Evolutionary conservation across 2,797 vertebrate genomes (phyloP).

Genomic region (Gambusia yucatana): DNA sequence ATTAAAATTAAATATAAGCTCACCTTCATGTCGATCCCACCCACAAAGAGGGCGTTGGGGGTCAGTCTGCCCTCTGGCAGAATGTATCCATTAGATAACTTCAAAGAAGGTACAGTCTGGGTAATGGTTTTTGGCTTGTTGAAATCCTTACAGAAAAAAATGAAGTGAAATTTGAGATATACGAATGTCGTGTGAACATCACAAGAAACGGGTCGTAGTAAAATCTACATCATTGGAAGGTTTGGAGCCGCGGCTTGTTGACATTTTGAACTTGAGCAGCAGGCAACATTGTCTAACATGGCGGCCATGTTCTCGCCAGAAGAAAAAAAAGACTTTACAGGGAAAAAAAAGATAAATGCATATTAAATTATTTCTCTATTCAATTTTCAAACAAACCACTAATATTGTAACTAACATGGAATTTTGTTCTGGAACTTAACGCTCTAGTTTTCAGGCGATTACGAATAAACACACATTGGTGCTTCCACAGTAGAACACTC

Average conservation of each 20-base stretch:
- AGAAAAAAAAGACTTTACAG: not conserved
- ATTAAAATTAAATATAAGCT: not conserved
- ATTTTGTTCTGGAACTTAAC: not conserved
- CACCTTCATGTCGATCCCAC: slow-evolving; percentile 95
- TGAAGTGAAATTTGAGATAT: not conserved
- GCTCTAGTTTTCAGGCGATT: not conserved
- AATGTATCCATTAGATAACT: slow-evolving; percentile 89
- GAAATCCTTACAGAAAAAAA: slow-evolving; percentile 63
- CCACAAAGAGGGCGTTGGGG: slow-evolving; percentile 94
- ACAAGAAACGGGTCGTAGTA: not conserved
- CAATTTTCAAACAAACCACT: not conserved
- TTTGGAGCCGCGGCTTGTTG: not conserved
- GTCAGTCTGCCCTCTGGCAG: slow-evolving; percentile 93
- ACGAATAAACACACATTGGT: not conserved
- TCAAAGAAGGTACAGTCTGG: slow-evolving; percentile 61
- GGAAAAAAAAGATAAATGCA: not conserved
- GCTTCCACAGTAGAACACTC: not conserved
- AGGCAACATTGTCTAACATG: not conserved
- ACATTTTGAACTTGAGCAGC: not conserved
- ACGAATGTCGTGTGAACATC: not conserved
- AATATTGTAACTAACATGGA: too few species aligned
- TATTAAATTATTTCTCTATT: not conserved
- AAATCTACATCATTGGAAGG: not conserved
- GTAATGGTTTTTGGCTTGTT: slow-evolving; percentile 67
- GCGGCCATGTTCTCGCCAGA: not conserved